Conservation (phyloP, 2,888 invertebrate species). For the Trichopria drosophilae region DNA sequence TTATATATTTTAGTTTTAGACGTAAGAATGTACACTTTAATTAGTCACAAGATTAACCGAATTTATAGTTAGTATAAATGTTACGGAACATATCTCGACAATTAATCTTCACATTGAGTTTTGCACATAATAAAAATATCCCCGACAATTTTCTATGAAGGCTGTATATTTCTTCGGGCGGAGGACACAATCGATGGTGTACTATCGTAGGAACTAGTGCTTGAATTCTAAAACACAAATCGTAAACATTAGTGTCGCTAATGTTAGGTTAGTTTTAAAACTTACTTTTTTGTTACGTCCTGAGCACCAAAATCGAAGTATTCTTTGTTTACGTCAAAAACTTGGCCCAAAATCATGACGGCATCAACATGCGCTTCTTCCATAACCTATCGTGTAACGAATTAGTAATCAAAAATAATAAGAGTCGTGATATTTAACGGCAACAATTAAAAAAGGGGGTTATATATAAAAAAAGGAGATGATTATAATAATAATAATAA, state of each 20-base stretch:
- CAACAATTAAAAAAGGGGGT: too few species aligned
- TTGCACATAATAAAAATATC: slow-evolving; percentile 88
- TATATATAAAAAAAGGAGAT: too few species aligned
- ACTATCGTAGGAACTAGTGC: slow-evolving; percentile 90
- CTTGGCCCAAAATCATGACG: slow-evolving; percentile 95
- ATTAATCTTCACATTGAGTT: slow-evolving; percentile 78
- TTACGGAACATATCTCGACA: slow-evolving; percentile 83
- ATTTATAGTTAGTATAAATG: slow-evolving; percentile 72
- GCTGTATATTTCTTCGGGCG: slow-evolving; percentile 98
- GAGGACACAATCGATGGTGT: slow-evolving; percentile 90
- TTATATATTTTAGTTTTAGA: too few species aligned
- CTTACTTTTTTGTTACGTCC: slow-evolving; percentile 58
- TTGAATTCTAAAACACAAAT: slow-evolving; percentile 65
- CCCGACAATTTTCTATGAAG: slow-evolving; percentile 96
- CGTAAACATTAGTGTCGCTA: slow-evolving; percentile 8
- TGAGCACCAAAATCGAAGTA: slow-evolving; percentile 91
- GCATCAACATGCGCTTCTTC: slow-evolving; percentile 94
- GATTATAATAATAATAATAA: too few species aligned
- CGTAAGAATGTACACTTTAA: too few species aligned
- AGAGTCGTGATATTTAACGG: too few species aligned
- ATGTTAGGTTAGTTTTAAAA: too few species aligned
- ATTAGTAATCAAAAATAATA: too few species aligned
- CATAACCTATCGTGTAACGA: slow-evolving; percentile 68
- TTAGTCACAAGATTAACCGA: slow-evolving; percentile 38
- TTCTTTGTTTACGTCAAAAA: slow-evolving; percentile 74